These are phyloP conservation scores for Dryococelus australis DNA, from an alignment of 2,888 invertebrate species.

Conservation along the genomic window DNA sequence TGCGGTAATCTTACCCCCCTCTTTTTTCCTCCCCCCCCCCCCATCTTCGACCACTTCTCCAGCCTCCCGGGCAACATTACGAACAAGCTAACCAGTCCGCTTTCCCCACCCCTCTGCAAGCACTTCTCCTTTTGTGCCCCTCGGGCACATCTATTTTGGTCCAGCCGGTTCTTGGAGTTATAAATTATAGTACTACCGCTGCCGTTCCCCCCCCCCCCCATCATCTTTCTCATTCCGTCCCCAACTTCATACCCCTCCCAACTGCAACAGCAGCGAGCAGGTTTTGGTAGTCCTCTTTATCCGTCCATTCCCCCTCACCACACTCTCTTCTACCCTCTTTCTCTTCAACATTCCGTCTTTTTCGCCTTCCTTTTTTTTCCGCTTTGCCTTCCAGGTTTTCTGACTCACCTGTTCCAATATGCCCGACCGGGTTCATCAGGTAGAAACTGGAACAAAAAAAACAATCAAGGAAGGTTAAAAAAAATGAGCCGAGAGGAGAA, in stretches of 20 bases:
- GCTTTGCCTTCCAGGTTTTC: neutral
- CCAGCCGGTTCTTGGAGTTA: slow-evolving; percentile 3
- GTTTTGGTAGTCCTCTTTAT: neutral
- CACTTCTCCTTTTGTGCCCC: neutral
- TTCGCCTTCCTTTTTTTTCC: neutral
- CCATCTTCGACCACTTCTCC: too few relatives aligned
- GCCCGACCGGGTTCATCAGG: neutral
- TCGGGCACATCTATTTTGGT: slow-evolving; percentile 10
- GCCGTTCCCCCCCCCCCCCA: neutral
- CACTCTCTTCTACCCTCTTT: neutral
- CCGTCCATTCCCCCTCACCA: neutral
- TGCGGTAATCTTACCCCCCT: too few relatives aligned
- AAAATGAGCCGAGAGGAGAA: too few relatives aligned
- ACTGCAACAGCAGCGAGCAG: neutral
- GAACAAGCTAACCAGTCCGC: too few relatives aligned
- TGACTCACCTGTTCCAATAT: slow-evolving; percentile 11
- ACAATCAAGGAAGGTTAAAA: neutral
- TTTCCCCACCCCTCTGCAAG: neutral
- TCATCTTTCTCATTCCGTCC: too few relatives aligned
- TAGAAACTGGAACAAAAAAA: neutral
- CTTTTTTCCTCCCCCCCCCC: too few relatives aligned
- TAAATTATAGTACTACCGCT: neutral
- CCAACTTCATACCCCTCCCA: neutral
- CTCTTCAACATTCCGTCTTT: too few relatives aligned
- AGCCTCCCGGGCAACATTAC: too few relatives aligned